Percentiles rank a stretch among this genome's conserved stretches.
Evolutionary conservation across 2,797 vertebrate genomes (phyloP).

Genomic region (Sparidentex hasta): DNA sequence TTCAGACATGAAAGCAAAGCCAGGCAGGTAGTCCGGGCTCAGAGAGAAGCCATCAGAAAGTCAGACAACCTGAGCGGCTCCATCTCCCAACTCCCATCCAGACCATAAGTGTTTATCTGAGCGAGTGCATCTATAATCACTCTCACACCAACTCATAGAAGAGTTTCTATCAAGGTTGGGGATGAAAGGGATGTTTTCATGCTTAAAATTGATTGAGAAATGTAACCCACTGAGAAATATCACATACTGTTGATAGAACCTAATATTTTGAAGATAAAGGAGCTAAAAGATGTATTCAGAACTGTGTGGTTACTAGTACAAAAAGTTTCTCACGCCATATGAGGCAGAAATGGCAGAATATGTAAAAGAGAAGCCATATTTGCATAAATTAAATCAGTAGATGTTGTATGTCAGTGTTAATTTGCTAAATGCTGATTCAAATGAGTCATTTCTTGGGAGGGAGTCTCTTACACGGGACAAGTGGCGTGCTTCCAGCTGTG

Average conservation of each 20-base stretch:
- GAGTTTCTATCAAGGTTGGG: not conserved
- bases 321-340: not conserved
- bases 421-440: not conserved
- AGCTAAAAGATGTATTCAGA: not conserved
- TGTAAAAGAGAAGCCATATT: not conserved
- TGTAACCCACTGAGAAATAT: not conserved
- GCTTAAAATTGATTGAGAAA: not conserved
- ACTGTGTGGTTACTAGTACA: not conserved
- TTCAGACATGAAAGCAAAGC: not conserved
- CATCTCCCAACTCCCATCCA: not conserved
- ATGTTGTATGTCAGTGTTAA: not conserved
- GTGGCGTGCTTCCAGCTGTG: not conserved
- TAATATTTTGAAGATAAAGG: not conserved
- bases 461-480: not conserved
- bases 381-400: not conserved
- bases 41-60: not conserved
- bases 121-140: not conserved
- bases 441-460: not conserved
- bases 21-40: not conserved
- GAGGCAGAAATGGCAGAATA: not conserved
- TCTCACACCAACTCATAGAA: not conserved
- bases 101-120: not conserved
- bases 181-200: not conserved
- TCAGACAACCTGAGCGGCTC: not conserved
- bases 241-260: not conserved